phyloP scores from a whole-genome alignment of 2,797 vertebrate genomes.

The Coranthus polyacanthus region DNA sequence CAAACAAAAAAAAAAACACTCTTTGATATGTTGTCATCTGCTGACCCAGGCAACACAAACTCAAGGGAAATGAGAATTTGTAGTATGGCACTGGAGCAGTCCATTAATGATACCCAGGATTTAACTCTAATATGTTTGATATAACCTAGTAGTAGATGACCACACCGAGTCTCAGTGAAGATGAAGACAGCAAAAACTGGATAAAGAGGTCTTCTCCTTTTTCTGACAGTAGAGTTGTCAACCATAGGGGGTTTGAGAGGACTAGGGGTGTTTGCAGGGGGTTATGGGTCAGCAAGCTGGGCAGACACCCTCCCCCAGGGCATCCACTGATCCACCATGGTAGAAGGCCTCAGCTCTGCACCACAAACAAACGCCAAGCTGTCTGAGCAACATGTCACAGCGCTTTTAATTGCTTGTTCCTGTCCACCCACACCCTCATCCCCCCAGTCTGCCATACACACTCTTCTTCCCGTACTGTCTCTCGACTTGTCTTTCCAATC shows the following conservation, averaged over 20 bases:
- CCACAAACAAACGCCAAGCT: slow-evolving; percentile 84
- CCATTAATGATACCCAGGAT: slow-evolving; percentile 23
- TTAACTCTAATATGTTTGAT: slow-evolving; percentile 26
- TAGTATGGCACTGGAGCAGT: slow-evolving; percentile 18
- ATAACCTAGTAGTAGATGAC: slow-evolving; percentile 19
- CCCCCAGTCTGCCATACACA: slow-evolving; percentile 34
- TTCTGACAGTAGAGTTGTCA: slow-evolving; percentile 82
- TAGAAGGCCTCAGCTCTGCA: slow-evolving; percentile 75
- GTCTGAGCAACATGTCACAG: slow-evolving; percentile 83
- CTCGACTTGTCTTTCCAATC: slow-evolving; percentile 37
- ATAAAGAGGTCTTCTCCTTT: slow-evolving; percentile 78
- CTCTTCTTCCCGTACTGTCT: slow-evolving; percentile 40
- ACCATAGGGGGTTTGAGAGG: slow-evolving; percentile 74
- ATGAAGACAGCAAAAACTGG: slow-evolving; percentile 68
- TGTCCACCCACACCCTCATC: slow-evolving; percentile 56
- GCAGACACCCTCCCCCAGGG: slow-evolving; percentile 79
- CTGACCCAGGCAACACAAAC: slow-evolving; percentile 36
- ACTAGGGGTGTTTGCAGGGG: slow-evolving; percentile 75
- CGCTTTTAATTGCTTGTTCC: slow-evolving; percentile 86
- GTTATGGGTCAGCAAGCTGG: slow-evolving; percentile 84
- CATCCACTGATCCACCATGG: slow-evolving; percentile 68
- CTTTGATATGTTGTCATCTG: slow-evolving; percentile 64
- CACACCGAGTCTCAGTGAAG: slow-evolving; percentile 25
- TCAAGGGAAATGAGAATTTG: slow-evolving; percentile 17
- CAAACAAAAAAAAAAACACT: slow-evolving; percentile 53